Conservation (phyloP, 2,888 invertebrate species). For the Trilocha varians region DNA sequence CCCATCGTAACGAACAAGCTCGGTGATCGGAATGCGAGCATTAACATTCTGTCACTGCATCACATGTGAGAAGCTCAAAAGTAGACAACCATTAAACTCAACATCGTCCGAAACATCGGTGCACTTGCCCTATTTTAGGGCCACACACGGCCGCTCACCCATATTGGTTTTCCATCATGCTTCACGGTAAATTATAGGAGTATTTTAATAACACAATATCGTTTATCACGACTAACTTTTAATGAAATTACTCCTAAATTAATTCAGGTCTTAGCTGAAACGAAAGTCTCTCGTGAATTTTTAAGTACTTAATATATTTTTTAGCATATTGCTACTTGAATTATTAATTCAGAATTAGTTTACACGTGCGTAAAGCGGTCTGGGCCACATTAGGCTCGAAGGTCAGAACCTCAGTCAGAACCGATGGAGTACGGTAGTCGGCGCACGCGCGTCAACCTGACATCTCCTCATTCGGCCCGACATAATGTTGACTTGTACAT, state of each 20-base stretch:
- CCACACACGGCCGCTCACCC: constrained; percentile 10
- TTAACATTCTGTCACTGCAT: constrained; percentile 20
- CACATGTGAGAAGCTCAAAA: constrained; percentile 24
- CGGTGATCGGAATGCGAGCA: constrained; percentile 23
- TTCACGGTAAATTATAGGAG: not conserved
- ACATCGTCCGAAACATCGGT: constrained; percentile 8
- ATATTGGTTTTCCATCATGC: not conserved
- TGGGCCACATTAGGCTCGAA: constrained; percentile 18
- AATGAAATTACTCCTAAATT: too few relatives aligned
- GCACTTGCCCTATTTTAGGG: constrained; percentile 6
- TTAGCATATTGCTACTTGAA: not conserved
- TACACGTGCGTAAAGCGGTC: not conserved
- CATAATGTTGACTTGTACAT: constrained; percentile 55
- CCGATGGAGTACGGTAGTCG: constrained; percentile 47
- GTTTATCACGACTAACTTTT: too few relatives aligned
- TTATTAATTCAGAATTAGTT: not conserved
- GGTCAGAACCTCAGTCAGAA: constrained; percentile 28
- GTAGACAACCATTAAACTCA: constrained; percentile 38
- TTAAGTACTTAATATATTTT: too few relatives aligned
- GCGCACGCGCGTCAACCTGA: constrained; percentile 44
- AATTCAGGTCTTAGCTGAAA: too few relatives aligned
- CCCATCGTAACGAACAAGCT: constrained; percentile 14
- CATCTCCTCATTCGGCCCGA: constrained; percentile 52
- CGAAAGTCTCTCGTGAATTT: too few relatives aligned
- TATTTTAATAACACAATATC: too few relatives aligned